Evolutionary conservation across 2,797 vertebrate genomes (phyloP), one percentile per base, ranked within the genome.

Genomic region (Pseudocheirus occidentalis): DNA sequence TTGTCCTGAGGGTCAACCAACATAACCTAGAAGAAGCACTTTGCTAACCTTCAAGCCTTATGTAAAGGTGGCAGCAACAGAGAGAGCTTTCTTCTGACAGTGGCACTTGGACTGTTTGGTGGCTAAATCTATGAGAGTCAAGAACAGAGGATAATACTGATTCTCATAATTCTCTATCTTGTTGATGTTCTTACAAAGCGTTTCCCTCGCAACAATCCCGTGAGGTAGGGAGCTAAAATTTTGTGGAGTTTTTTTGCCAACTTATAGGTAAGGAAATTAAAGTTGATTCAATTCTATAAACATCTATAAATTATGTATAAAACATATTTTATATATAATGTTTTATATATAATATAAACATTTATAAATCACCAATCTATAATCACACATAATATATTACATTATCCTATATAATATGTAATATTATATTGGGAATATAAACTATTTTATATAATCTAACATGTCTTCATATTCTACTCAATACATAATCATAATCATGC

Each of bases 1-100:
- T 28, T 57, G 28, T 28, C 94, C 94, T 18, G 91, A 93, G 34
- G 93, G 95, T 92, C 21, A 94, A 62, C 90, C 16, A 6, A 81
- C 94, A 92, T 52, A 62, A 58, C 46, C 4, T 53, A 34, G 31
- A n/a, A 46, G 24, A 73, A 94, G 95, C 21, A 3, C 54, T 34
- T 16, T 53, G 21, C 50, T 1, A 59, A 31, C 58, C 3, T 59
- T 29, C 9, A 59, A 31, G 59, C 59, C 4, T 13, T 14, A 34
- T 34, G 12, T 62, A 4, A 62, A 34, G 31, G 59, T 34, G 9
- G n/a, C n/a, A 13, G 28, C 21, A 3, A 2, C 2, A 7, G 2
- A 21, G 18, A 18, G n/a, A 5, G n/a, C n/a, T 21, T 40, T 2
- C 62, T 73, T 21, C 62, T 40, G 34, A 12, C 4, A 1, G 3